These are phyloP conservation scores for Scylla paramamosain DNA, from an alignment of 1,140 invertebrate genomes.

Conservation along the genomic window DNA sequence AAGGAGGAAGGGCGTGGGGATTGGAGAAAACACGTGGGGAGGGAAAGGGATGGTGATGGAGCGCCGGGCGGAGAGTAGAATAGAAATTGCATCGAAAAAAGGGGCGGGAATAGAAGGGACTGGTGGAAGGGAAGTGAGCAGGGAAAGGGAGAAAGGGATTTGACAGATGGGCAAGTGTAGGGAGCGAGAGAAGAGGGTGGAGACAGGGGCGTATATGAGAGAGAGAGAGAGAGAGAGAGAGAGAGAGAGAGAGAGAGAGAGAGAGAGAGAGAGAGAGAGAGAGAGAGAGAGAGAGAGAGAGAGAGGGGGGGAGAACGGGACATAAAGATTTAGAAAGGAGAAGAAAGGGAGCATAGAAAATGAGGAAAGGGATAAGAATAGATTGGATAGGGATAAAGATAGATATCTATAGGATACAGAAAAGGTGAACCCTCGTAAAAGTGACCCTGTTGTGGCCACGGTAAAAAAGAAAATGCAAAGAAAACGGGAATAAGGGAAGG, in stretches of 20 bases:
- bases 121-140: no score
- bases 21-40: no score
- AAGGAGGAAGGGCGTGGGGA: no score
- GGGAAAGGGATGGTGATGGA: no score
- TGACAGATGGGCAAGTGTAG: not conserved
- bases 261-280: no score
- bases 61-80: no score
- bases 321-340: not conserved
- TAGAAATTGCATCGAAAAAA: no score
- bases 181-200: not conserved
- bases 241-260: no score
- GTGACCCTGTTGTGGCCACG: not conserved
- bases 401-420: not conserved
- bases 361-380: not conserved
- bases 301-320: not conserved
- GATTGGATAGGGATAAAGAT: not conserved
- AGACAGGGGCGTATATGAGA: not conserved
- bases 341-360: not conserved
- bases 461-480: not conserved
- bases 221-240: no score
- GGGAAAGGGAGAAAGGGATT: no score
- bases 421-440: not conserved
- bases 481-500: not conserved
- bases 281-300: not conserved
- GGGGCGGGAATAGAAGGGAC: no score